Conservation (phyloP, 2,888 invertebrate genomes). For the Polyommatus icarus region DNA sequence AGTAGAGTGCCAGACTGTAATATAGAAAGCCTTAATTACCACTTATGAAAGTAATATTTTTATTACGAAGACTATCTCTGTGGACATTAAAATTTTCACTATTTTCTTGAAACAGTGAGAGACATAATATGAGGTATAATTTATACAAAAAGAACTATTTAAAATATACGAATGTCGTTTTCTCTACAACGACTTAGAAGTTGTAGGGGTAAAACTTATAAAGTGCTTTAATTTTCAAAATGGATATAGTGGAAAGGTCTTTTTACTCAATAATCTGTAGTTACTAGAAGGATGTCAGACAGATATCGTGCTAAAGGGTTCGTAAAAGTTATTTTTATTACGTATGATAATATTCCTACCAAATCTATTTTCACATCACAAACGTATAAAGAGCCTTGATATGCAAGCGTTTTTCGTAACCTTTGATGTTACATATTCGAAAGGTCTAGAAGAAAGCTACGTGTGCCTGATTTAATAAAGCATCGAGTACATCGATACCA, state of each 20-base stretch:
- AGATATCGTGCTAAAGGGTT: no score
- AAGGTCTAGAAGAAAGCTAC: constrained; percentile 52
- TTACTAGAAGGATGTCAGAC: no score
- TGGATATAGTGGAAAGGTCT: no score
- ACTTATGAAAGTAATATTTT: background rate
- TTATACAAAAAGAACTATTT: no score
- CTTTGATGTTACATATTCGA: constrained; percentile 13
- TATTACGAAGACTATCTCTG: background rate
- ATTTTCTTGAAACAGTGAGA: background rate
- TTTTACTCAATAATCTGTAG: no score
- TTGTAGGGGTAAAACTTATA: no score
- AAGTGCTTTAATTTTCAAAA: no score
- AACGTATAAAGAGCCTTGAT: background rate
- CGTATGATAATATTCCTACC: no score
- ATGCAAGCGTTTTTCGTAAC: background rate
- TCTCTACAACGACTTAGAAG: no score
- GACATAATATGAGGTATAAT: no score
- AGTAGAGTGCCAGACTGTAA: background rate
- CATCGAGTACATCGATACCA: constrained; percentile 43
- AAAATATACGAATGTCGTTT: no score
- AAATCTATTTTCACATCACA: background rate
- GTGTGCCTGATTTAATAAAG: constrained; percentile 33
- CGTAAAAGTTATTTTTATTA: no score
- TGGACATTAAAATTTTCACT: constrained; percentile 6
- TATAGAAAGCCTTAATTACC: constrained; percentile 4